Percentiles rank a stretch among this genome's conserved stretches.
phyloP scores from a whole-genome alignment of 2,888 invertebrate genomes.

The Marasmarcha lunaedactyla region DNA sequence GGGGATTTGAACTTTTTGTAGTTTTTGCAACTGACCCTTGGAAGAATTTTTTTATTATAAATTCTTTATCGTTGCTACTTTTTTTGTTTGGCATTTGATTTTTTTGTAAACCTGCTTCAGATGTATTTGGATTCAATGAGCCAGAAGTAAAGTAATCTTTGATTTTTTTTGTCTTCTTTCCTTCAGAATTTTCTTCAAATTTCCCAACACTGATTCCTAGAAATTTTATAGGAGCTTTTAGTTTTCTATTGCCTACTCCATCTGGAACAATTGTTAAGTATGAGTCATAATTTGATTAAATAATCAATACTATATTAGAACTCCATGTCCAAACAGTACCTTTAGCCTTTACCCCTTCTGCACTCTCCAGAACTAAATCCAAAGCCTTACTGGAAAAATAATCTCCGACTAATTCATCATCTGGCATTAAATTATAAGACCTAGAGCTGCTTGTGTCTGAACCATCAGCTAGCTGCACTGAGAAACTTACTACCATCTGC shows the following conservation, averaged over 20 bases:
- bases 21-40: no score
- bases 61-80: slow-evolving; percentile 28
- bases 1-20: not conserved
- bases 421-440: slow-evolving; percentile 63
- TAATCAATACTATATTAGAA: not conserved
- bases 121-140: slow-evolving; percentile 19
- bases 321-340: slow-evolving; percentile 21
- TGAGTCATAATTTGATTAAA: not conserved
- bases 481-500: slow-evolving; percentile 81
- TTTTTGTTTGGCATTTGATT: slow-evolving; percentile 18
- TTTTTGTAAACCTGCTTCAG: slow-evolving; percentile 6
- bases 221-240: slow-evolving; percentile 73
- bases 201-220: slow-evolving; percentile 84
- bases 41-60: slow-evolving; percentile 37
- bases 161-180: slow-evolving; percentile 66
- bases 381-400: slow-evolving; percentile 75
- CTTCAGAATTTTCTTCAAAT: slow-evolving; percentile 73
- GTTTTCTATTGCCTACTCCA: slow-evolving; percentile 36
- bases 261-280: slow-evolving; percentile 29
- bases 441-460: slow-evolving; percentile 75
- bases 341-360: slow-evolving; percentile 43
- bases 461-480: slow-evolving; percentile 63
- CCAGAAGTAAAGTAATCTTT: slow-evolving; percentile 69
- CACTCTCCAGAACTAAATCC: slow-evolving; percentile 75
- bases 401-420: slow-evolving; percentile 75